Evolutionary conservation across 2,888 invertebrate species (phyloP).

Genomic region (Phortica okadai): DNA sequence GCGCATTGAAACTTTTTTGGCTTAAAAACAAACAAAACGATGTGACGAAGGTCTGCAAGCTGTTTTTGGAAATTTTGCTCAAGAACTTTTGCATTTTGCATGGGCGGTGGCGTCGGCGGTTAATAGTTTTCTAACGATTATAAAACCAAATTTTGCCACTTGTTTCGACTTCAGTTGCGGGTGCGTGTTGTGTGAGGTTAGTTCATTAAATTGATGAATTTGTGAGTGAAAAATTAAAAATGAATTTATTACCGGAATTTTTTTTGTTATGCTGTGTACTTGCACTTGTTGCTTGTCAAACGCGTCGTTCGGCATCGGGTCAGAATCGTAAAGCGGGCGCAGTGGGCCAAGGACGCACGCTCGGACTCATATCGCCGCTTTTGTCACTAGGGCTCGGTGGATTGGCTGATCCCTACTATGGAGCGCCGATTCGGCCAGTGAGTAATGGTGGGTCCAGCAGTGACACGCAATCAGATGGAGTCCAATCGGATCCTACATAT

Average conservation of each 20-base stretch:
- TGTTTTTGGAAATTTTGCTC: constrained; percentile 57
- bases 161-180: constrained; percentile 51
- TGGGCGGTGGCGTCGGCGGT: constrained; percentile 29
- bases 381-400: constrained; percentile 34
- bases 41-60: constrained; percentile 60
- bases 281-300: constrained; percentile 43
- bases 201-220: constrained; percentile 22
- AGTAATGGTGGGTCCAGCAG: constrained; percentile 36
- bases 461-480: constrained; percentile 50
- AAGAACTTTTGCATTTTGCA: constrained; percentile 50
- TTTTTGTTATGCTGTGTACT: constrained; percentile 44
- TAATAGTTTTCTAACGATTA: constrained; percentile 46
- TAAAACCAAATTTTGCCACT: constrained; percentile 50
- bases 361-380: constrained; percentile 56
- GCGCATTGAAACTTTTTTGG: constrained; percentile 10
- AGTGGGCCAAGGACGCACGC: constrained; percentile 56
- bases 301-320: constrained; percentile 33
- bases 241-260: constrained; percentile 46
- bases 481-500: constrained; percentile 43
- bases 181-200: constrained; percentile 30
- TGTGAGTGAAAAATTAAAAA: constrained; percentile 33
- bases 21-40: not conserved
- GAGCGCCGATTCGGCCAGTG: constrained; percentile 44
- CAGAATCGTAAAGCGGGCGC: not conserved
- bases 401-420: constrained; percentile 35